A percentile compares a stretch with the other conserved stretches of the same genome.
Conservation (phyloP, 2,888 invertebrate species). For the Heliconius cydno region DNA sequence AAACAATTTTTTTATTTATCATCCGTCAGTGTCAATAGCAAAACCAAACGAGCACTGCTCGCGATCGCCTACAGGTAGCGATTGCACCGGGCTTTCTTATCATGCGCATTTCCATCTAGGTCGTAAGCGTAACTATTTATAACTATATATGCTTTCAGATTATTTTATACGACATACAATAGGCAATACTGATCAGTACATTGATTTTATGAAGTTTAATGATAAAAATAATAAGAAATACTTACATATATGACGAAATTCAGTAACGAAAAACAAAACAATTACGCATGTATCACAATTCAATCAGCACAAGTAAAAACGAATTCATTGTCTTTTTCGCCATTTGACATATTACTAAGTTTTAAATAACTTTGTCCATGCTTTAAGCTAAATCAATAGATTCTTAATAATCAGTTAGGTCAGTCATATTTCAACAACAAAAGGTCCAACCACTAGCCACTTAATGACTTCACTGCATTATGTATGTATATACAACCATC, state of each 20-base stretch:
- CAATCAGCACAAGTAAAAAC: slow-evolving; percentile 55
- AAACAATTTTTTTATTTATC: background rate
- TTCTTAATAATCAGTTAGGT: slow-evolving; percentile 17
- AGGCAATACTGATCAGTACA: slow-evolving; percentile 45
- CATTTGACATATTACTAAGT: slow-evolving; percentile 60
- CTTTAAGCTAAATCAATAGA: slow-evolving; percentile 1
- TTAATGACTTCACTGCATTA: slow-evolving; percentile 37
- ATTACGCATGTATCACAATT: slow-evolving; percentile 50
- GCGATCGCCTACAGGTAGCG: slow-evolving; percentile 40
- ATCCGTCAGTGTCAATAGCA: background rate
- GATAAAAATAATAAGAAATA: slow-evolving; percentile 35
- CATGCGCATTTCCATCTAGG: slow-evolving; percentile 56
- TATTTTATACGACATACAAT: slow-evolving; percentile 49
- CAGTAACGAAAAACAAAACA: slow-evolving; percentile 39
- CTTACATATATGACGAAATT: slow-evolving; percentile 45
- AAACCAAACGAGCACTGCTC: slow-evolving; percentile 20
- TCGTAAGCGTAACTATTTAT: slow-evolving; percentile 47
- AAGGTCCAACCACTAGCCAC: slow-evolving; percentile 38
- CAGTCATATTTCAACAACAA: slow-evolving; percentile 39
- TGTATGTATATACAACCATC: slow-evolving; percentile 29
- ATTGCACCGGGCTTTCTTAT: slow-evolving; percentile 45
- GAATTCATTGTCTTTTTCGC: slow-evolving; percentile 58
- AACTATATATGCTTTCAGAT: slow-evolving; percentile 39
- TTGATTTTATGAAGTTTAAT: slow-evolving; percentile 17
- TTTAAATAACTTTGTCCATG: slow-evolving; percentile 57